A percentile compares a stretch with the other conserved stretches of the same genome.
Evolutionary conservation across 37 sponge, comb jelly and placozoan genomes (phyloP).

Genomic region (Haliclona indistincta): DNA sequence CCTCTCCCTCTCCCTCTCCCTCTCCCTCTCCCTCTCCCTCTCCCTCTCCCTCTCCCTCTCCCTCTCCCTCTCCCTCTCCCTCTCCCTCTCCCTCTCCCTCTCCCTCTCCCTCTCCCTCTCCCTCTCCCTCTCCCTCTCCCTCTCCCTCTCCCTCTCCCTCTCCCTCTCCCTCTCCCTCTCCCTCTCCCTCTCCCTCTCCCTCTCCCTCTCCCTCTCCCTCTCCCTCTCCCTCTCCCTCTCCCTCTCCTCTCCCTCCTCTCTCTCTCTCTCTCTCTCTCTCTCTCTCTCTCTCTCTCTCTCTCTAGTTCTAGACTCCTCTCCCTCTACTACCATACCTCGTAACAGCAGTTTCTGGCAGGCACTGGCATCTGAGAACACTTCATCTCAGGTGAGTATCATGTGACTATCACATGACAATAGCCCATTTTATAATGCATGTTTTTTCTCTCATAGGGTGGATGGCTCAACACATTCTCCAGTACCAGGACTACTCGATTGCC

Average conservation of each 20-base stretch:
- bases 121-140: too few species aligned
- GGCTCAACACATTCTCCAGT: conserved; percentile 43
- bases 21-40: neutral
- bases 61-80: neutral
- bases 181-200: conserved; percentile 19
- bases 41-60: neutral
- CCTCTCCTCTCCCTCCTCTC: neutral
- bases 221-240: neutral
- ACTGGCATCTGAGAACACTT: conserved; percentile 29
- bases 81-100: conserved; percentile 14
- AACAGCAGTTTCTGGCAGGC: conserved; percentile 70
- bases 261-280: neutral
- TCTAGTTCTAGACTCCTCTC: conserved; percentile 27
- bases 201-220: conserved; percentile 21
- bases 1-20: neutral
- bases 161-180: too few species aligned
- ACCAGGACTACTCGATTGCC: neutral
- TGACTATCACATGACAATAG: neutral
- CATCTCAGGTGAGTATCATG: conserved; percentile 36
- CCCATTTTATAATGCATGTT: neutral
- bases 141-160: too few species aligned
- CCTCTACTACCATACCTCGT: conserved; percentile 48
- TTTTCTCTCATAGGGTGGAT: conserved; percentile 36
- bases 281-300: neutral
- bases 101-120: conserved; percentile 20